phyloP scores from a whole-genome alignment of 2,797 vertebrate species.

The Cynopterus sphinx region DNA sequence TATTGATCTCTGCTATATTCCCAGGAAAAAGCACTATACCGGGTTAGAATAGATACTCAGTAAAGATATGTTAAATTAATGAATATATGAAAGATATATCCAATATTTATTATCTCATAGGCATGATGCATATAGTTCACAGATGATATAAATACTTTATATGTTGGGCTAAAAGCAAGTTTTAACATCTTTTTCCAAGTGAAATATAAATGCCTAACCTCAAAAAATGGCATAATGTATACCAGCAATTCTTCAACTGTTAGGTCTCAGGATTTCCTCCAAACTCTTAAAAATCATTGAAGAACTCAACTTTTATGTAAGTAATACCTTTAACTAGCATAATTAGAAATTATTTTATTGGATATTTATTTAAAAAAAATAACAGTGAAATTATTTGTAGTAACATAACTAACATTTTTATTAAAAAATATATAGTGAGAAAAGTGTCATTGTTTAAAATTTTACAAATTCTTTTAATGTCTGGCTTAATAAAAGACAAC shows the following conservation, averaged over 20 bases:
- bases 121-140: not conserved
- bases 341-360: not conserved
- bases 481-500: not conserved
- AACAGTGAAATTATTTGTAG: not conserved
- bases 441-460: not conserved
- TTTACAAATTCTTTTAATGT: not conserved
- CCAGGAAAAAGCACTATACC: not conserved
- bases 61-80: not conserved
- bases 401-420: not conserved
- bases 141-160: not conserved
- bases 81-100: not conserved
- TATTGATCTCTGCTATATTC: not conserved
- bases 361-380: not conserved
- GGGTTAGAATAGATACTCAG: not conserved
- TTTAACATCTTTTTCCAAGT: not conserved
- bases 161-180: not conserved
- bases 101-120: not conserved
- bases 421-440: not conserved
- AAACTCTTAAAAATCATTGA: not conserved
- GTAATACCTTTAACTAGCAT: not conserved
- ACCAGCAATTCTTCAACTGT: not conserved
- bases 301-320: not conserved
- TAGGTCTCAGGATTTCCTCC: not conserved
- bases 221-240: not conserved
- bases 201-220: not conserved